Evolutionary conservation across 2,113 vertebrate species (phyloP).

Genomic region (Oceanites oceanicus): DNA sequence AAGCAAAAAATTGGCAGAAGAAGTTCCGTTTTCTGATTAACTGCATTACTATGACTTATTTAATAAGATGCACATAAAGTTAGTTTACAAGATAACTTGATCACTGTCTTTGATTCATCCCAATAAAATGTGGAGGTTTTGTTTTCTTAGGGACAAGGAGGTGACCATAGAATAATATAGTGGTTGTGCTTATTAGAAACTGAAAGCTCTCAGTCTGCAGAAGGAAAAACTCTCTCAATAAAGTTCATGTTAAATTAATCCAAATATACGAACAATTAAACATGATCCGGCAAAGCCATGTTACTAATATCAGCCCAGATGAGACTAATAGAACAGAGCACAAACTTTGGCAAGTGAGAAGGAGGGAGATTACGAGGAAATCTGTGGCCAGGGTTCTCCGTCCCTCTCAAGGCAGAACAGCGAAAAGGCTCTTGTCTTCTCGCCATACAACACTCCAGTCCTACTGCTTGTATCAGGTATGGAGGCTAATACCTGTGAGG

Average conservation of each 20-base stretch:
- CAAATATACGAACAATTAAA: not conserved
- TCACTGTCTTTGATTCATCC: conserved; percentile 32
- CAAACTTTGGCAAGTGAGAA: not conserved
- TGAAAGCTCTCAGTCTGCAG: not conserved
- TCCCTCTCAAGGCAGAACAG: not conserved
- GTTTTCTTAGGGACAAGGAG: conserved; percentile 17
- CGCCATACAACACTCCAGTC: not conserved
- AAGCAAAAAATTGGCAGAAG: conserved; percentile 39
- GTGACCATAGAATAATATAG: conserved; percentile 20
- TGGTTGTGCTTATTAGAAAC: conserved; percentile 54
- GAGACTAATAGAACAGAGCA: not conserved
- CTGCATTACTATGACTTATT: conserved; percentile 46
- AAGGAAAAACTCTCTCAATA: not conserved
- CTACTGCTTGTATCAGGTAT: not conserved
- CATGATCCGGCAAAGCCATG: not conserved
- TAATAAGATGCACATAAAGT: conserved; percentile 34
- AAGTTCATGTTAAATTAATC: not conserved
- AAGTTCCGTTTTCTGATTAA: conserved; percentile 52
- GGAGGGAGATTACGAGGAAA: not conserved
- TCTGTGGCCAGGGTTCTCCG: not conserved
- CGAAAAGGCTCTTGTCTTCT: not conserved
- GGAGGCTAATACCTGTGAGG: not conserved
- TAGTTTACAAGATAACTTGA: conserved; percentile 43
- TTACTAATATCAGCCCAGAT: not conserved
- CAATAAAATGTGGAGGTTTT: conserved; percentile 29